Evolutionary conservation across 2,888 invertebrate species (phyloP).

Genomic region (Meandrusa payeni): DNA sequence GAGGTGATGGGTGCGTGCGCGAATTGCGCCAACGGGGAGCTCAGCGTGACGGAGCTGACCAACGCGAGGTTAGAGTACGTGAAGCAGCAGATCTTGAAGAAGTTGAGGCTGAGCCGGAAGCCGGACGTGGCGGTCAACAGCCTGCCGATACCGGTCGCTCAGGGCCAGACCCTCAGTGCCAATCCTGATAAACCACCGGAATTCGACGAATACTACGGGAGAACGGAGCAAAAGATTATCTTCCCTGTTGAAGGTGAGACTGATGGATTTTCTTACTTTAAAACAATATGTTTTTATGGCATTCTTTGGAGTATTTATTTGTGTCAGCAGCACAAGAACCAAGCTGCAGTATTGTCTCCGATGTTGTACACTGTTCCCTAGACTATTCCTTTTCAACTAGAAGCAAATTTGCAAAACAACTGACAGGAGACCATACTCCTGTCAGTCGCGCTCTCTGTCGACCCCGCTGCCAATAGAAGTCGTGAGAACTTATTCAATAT

Average conservation of each 20-base stretch:
- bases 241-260: slow-evolving; percentile 88
- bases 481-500: too few relatives aligned
- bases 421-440: too few relatives aligned
- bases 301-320: too few relatives aligned
- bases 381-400: too few relatives aligned
- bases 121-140: slow-evolving; percentile 83
- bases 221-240: slow-evolving; percentile 91
- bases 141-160: slow-evolving; percentile 88
- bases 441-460: too few relatives aligned
- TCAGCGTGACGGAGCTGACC: slow-evolving; percentile 79
- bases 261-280: too few relatives aligned
- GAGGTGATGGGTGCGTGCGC: slow-evolving; percentile 58
- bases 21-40: slow-evolving; percentile 68
- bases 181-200: slow-evolving; percentile 80
- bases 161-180: slow-evolving; percentile 83
- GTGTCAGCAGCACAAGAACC: too few relatives aligned
- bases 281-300: too few relatives aligned
- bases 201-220: slow-evolving; percentile 90
- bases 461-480: too few relatives aligned
- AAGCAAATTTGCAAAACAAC: too few relatives aligned
- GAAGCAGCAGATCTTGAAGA: slow-evolving; percentile 91
- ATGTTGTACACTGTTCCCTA: too few relatives aligned
- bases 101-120: slow-evolving; percentile 87
- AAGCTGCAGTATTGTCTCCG: too few relatives aligned
- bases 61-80: slow-evolving; percentile 89